Base-by-base conservation (phyloP, 2,113 vertebrate genomes). In the Pithys albifrons region DNA sequence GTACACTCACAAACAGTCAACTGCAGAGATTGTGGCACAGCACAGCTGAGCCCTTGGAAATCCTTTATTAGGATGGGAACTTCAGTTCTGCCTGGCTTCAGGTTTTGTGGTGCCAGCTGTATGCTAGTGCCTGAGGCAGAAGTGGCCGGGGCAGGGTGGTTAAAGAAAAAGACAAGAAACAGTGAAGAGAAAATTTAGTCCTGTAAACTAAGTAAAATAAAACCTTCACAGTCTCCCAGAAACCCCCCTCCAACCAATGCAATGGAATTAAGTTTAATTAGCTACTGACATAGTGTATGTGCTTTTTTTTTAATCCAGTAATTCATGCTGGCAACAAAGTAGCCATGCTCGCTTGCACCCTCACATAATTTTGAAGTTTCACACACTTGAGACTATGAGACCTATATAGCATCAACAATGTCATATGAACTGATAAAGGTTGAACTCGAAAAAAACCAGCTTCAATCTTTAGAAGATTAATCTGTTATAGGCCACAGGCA, bases 41-140 rank as follows among this genome's bases (percentile, higher is more conserved):
- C 39, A 73, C 98, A 98, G n/a, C 95, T 98, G 37, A 97, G 20
- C 24, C 98, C 98, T 46, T 98, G 97, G 23, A 80, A 97, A 82
- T 98, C 98, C 12, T 96, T 72, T 48, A 98, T 88, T 48, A 93
- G 76, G 46, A 98, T 17, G 24, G 86, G 94, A 72, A 98, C 79
- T 46, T 97, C 64, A 45, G 90, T 94, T 43, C 25, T 95, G 28
- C 98, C 97, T 0, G 31, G 77, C 48, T 95, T 93, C 23, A 55
- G 67, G 24, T 98, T 61, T 4, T 84, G 81, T 29, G 90, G 95
- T 31, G 88, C 57, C 35, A 98, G 84, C 43, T 98, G 92, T 52
- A 97, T 41, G 16, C 96, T 98, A 33, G 96, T 97, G 64, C 91
- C 98, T 98, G 37, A 20, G 4, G 41, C 7, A 62, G n/a, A 22